Percentiles rank a stretch among this genome's conserved stretches.
Evolutionary conservation across 2,797 vertebrate genomes (phyloP).

Genomic region (Scleropages formosus): DNA sequence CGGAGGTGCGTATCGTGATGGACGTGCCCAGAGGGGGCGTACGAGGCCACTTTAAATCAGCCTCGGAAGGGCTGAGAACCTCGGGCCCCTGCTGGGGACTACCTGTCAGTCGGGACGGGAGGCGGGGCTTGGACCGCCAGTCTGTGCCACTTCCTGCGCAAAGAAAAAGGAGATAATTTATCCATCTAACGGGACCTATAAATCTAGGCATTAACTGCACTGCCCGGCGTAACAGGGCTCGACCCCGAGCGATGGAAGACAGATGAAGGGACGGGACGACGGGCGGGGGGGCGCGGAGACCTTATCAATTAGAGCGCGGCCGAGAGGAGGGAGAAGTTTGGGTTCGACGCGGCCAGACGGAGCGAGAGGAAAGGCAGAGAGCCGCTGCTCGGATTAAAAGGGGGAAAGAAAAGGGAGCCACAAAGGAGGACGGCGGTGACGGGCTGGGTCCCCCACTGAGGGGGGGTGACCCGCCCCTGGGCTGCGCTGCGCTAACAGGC

Average conservation of each 20-base stretch:
- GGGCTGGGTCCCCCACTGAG: conserved; percentile 60
- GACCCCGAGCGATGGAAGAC: conserved; percentile 81
- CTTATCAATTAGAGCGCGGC: conserved; percentile 73
- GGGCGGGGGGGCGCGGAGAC: conserved; percentile 67
- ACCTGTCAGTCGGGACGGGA: conserved; percentile 80
- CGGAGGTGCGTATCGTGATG: no score
- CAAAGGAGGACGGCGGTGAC: conserved; percentile 78
- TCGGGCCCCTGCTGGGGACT: conserved; percentile 55
- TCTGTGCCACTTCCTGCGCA: conserved; percentile 84
- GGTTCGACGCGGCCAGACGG: neutral
- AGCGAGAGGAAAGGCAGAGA: conserved; percentile 36
- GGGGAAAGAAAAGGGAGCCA: conserved; percentile 73
- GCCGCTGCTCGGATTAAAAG: conserved; percentile 77
- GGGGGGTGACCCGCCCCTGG: conserved; percentile 61
- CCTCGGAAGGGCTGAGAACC: conserved; percentile 66
- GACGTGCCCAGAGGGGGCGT: no score
- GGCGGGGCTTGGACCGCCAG: conserved; percentile 74
- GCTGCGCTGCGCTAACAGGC: conserved; percentile 72
- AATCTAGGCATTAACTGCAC: conserved; percentile 85
- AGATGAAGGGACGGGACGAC: conserved; percentile 70
- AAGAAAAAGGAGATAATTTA: conserved; percentile 84
- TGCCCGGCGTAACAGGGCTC: conserved; percentile 73
- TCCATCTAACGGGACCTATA: conserved; percentile 87
- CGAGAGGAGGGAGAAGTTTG: conserved; percentile 29
- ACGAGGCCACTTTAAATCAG: conserved; percentile 69